Conservation (phyloP, 2,113 vertebrate genomes). For the Arenaria interpres region DNA sequence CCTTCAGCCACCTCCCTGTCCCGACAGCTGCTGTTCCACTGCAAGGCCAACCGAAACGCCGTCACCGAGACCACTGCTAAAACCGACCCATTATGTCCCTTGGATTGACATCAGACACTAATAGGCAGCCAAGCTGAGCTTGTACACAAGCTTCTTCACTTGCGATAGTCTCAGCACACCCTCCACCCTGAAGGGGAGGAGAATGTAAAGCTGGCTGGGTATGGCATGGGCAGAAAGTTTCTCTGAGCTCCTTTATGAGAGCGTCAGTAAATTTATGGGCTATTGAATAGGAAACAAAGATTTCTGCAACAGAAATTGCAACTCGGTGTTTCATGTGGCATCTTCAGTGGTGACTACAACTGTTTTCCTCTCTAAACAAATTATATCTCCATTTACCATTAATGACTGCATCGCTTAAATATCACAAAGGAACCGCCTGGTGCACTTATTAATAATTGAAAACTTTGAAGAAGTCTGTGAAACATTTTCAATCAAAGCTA, state of each 20-base stretch:
- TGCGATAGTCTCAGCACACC: background rate
- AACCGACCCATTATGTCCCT: background rate
- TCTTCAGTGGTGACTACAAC: background rate
- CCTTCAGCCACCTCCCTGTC: background rate
- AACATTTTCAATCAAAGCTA: slow-evolving; percentile 22
- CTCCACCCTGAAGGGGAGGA: background rate
- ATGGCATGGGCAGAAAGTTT: background rate
- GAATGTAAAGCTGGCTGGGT: background rate
- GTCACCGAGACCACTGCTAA: background rate
- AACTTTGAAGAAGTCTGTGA: background rate
- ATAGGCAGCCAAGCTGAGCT: fast-evolving
- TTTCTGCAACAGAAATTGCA: background rate
- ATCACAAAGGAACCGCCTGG: slow-evolving; percentile 16
- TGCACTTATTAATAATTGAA: slow-evolving; percentile 38
- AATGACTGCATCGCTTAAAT: slow-evolving; percentile 28
- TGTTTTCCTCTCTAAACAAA: background rate
- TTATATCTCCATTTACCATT: slow-evolving; percentile 50
- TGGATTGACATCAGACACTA: background rate
- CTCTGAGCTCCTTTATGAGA: background rate
- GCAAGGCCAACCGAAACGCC: background rate
- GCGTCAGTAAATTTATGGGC: background rate
- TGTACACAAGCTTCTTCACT: background rate
- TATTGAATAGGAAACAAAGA: background rate
- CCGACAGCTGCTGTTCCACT: background rate
- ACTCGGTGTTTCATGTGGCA: background rate